These are phyloP conservation scores for Cryptotis parvus DNA, from an alignment of 2,113 vertebrate species.

Conservation along the genomic window DNA sequence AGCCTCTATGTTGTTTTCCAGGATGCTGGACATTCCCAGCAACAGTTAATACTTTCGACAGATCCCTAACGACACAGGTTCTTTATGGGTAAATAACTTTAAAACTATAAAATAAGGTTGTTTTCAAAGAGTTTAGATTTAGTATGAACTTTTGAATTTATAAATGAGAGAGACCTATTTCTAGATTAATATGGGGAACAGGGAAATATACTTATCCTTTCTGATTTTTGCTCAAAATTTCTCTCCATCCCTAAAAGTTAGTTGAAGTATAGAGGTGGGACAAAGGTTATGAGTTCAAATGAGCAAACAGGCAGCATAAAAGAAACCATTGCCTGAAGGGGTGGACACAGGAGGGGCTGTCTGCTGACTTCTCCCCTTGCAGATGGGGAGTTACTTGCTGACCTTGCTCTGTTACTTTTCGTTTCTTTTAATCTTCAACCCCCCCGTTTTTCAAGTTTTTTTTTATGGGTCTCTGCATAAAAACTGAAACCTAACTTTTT, in stretches of 20 bases:
- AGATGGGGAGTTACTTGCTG: no score
- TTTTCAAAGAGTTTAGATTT: neutral
- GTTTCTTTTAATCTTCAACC: neutral
- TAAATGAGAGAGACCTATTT: neutral
- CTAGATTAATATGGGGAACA: neutral
- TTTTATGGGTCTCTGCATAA: neutral
- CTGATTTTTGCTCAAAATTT: neutral
- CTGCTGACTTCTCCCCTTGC: neutral
- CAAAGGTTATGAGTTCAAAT: neutral
- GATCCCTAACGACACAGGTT: no score
- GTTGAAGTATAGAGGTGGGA: neutral
- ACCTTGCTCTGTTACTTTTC: neutral
- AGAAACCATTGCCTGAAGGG: neutral
- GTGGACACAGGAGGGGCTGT: neutral
- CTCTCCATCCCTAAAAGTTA: neutral
- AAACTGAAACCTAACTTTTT: conserved; percentile 19
- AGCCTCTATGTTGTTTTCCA: no score
- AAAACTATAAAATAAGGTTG: conserved; percentile 1
- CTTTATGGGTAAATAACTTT: neutral
- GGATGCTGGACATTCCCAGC: no score
- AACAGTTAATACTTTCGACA: no score
- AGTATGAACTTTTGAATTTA: conserved; percentile 5
- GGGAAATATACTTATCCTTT: neutral
- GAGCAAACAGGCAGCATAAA: neutral
- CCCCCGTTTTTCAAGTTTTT: neutral